These are phyloP conservation scores for Physocephala rufipes DNA, from an alignment of 2,888 invertebrate genomes.

Conservation along the genomic window DNA sequence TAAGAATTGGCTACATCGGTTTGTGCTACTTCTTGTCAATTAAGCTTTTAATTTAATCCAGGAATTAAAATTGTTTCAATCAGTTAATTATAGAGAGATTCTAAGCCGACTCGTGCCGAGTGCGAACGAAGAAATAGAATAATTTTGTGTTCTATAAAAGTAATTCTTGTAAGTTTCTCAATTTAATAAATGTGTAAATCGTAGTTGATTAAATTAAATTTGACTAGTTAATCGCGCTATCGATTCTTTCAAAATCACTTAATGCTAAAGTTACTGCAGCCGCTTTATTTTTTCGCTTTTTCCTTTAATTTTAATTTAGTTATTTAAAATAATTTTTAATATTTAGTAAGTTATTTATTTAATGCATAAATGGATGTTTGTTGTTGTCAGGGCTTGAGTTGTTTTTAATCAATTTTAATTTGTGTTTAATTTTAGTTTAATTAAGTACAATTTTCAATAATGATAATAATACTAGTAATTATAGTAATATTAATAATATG, in stretches of 20 bases:
- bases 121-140: constrained; percentile 46
- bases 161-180: no score
- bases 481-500: constrained; percentile 40
- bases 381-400: constrained; percentile 44
- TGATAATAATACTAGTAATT: constrained; percentile 42
- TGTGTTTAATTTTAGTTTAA: constrained; percentile 40
- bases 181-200: neutral
- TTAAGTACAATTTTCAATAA: constrained; percentile 32
- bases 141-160: constrained; percentile 44
- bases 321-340: constrained; percentile 39
- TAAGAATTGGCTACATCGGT: no score
- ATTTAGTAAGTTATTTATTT: constrained; percentile 32
- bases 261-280: neutral
- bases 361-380: constrained; percentile 43
- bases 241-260: constrained; percentile 4
- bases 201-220: constrained; percentile 61
- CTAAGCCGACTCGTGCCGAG: constrained; percentile 37
- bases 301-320: constrained; percentile 39
- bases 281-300: constrained; percentile 40
- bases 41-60: constrained; percentile 12
- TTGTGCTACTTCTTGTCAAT: constrained; percentile 12
- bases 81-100: constrained; percentile 22
- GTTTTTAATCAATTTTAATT: constrained; percentile 28
- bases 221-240: constrained; percentile 58
- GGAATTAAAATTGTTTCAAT: constrained; percentile 38